Evolutionary conservation across 2,888 invertebrate species (phyloP), one percentile per base, ranked within the genome.

Genomic region (Caenorhabditis becei): DNA sequence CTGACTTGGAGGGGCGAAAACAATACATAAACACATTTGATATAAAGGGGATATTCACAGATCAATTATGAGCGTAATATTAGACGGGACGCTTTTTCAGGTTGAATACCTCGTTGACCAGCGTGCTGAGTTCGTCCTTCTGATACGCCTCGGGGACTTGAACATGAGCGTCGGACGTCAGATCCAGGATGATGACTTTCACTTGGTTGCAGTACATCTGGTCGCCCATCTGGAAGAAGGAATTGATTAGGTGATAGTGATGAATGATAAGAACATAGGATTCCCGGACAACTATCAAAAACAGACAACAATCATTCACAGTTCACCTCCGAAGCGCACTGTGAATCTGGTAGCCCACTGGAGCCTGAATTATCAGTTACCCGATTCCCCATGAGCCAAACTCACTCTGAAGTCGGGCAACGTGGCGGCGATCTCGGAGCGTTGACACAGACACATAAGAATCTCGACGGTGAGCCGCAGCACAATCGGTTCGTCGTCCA

Each of bases 151-250:
- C 74, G 2, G 59, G 65, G 23, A 74, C 74, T 28, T 66, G 63
- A 8, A 59, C 74, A 24, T 74, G 74, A 28, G 74, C 74, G 24
- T 74, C 74, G 8, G 74, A 74, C 7, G 74, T 74, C 59, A 74
- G 58, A 44, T 74, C 74, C 26, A 74, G 74, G 49, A 74, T 74
- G 47, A 74, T 74, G 51, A 74, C 66, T 37, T 65, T 65, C 20
- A 74, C 65, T 41, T 74, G 74, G 10, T 74, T 74, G 56, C 74
- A 74, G 23, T 74, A 74, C 65, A 74, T 74, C 41, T 66, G 74
- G 23, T 74, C 74, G n/a, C 74, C 74, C 74, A 74, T 58, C 74
- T 74, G 44, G 20, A 53, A 28, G 47, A 35, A 28, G 14, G n/a
- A 35, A 26, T 37, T 0, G 35, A 35, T 1, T 28, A 18, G 14